A percentile compares a stretch with the other conserved stretches of the same genome.
Evolutionary conservation across 2,113 vertebrate species (phyloP).

Genomic region (Sarotherodon lohbergeri): DNA sequence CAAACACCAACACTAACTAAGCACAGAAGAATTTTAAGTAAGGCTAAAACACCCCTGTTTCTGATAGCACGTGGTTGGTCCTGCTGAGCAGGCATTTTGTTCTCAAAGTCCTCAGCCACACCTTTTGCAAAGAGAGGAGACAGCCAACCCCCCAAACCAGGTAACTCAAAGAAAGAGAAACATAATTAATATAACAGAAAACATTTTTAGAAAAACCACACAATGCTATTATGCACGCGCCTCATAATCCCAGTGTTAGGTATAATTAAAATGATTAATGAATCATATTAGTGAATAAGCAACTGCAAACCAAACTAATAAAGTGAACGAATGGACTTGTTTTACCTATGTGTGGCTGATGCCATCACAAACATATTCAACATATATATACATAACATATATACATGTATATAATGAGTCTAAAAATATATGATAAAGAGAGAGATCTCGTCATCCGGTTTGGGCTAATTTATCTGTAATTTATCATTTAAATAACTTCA

Average conservation of each 20-base stretch:
- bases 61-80: background rate
- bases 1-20: background rate
- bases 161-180: background rate
- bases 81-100: background rate
- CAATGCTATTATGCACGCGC: accelerated
- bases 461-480: background rate
- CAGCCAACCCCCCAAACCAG: background rate
- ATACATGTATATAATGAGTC: background rate
- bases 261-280: background rate
- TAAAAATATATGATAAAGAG: background rate
- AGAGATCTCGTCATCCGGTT: background rate
- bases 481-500: background rate
- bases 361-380: background rate
- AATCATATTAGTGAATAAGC: background rate
- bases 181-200: background rate
- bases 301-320: background rate
- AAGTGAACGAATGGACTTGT: accelerated
- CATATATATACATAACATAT: background rate
- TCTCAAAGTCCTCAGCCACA: background rate
- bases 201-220: background rate
- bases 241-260: background rate
- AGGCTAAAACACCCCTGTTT: background rate
- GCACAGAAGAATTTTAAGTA: background rate
- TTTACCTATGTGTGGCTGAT: background rate
- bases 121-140: background rate